phyloP scores from a whole-genome alignment of 2,888 invertebrate species.

The Rhagophthalmus giganteus region DNA sequence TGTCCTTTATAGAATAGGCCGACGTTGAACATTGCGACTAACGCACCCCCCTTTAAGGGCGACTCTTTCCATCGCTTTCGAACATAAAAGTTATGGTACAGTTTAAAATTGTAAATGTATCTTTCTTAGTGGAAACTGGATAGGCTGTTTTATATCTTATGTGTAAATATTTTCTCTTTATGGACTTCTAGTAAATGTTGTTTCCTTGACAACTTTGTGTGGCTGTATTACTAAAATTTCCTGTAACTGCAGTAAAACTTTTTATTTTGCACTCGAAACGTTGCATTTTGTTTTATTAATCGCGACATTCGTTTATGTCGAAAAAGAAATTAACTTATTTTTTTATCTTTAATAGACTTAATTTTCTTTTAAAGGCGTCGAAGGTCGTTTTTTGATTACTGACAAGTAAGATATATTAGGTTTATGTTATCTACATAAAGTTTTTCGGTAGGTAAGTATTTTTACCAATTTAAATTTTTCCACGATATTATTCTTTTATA shows the following conservation, averaged over 20 bases:
- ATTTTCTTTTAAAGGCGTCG: too few species aligned
- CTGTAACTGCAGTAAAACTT: neutral
- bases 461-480: too few species aligned
- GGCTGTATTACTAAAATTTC: slow-evolving; percentile 9
- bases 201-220: slow-evolving; percentile 31
- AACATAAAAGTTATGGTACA: slow-evolving; percentile 42
- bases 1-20: slow-evolving; percentile 38
- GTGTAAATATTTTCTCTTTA: slow-evolving; percentile 33
- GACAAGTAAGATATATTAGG: too few species aligned
- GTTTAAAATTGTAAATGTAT: slow-evolving; percentile 41
- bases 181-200: slow-evolving; percentile 33
- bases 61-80: slow-evolving; percentile 33
- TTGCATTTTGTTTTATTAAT: too few species aligned
- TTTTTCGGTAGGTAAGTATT: too few species aligned
- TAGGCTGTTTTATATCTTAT: slow-evolving; percentile 37
- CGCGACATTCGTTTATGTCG: too few species aligned
- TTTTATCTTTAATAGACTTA: too few species aligned
- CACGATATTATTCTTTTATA: too few species aligned
- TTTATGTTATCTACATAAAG: too few species aligned
- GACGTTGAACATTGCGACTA: slow-evolving; percentile 35
- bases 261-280: too few species aligned
- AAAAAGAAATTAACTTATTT: too few species aligned
- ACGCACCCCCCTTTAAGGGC: slow-evolving; percentile 34
- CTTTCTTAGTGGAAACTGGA: slow-evolving; percentile 35
- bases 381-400: too few species aligned